Conservation (phyloP, 2,888 invertebrate genomes). For the Rhopalosiphum nymphaeae region DNA sequence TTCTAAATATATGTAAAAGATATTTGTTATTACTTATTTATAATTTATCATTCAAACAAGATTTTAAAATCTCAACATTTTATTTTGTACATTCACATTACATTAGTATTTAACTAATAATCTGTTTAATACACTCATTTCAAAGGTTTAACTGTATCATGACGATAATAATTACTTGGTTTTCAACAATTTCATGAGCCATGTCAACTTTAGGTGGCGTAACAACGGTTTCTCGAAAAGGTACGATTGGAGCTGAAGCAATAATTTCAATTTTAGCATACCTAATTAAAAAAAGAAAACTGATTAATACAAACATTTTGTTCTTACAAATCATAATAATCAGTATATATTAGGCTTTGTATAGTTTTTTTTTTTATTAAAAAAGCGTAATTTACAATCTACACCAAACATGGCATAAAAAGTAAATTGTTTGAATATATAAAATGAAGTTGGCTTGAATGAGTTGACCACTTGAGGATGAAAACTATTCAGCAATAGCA, state of each 20-base stretch:
- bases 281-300: constrained; percentile 83
- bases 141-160: background rate
- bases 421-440: no score
- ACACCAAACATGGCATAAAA: no score
- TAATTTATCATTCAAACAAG: background rate
- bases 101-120: background rate
- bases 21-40: background rate
- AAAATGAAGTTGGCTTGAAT: no score
- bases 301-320: background rate
- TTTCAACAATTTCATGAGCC: constrained; percentile 79
- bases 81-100: background rate
- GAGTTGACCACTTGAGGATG: no score
- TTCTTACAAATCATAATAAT: background rate
- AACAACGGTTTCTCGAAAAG: constrained; percentile 94
- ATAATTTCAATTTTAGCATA: constrained; percentile 90
- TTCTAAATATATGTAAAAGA: background rate
- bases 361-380: background rate
- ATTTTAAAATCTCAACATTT: background rate
- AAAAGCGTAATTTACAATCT: background rate
- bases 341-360: background rate
- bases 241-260: constrained; percentile 95
- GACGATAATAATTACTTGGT: constrained; percentile 51
- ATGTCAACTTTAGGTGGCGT: constrained; percentile 84
- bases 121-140: background rate
- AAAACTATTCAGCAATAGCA: no score